Percentiles rank a stretch among this genome's conserved stretches.
Evolutionary conservation across 1,140 invertebrate species (phyloP).

Genomic region (Caenorhabditis latens): DNA sequence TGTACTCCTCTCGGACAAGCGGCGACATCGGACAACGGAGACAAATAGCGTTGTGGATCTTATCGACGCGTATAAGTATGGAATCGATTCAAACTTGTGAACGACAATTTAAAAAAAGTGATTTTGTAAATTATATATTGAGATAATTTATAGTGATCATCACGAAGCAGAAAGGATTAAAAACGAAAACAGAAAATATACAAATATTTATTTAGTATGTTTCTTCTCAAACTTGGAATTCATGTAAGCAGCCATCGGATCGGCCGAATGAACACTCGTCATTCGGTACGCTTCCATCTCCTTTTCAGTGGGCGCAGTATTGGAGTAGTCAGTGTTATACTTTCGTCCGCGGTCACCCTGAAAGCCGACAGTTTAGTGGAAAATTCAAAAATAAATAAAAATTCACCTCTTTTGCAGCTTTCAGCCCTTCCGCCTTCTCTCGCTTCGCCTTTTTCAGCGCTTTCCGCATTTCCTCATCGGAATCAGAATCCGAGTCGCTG

Average conservation of each 20-base stretch:
- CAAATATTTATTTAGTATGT: background rate
- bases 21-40: background rate
- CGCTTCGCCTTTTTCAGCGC: slow-evolving; percentile 63
- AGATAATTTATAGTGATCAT: too few relatives aligned
- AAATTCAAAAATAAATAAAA: background rate
- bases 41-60: too few relatives aligned
- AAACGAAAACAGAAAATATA: background rate
- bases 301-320: background rate
- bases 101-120: too few relatives aligned
- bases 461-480: slow-evolving; percentile 40
- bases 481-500: slow-evolving; percentile 45
- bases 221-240: slow-evolving; percentile 57
- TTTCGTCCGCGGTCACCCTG: slow-evolving; percentile 64
- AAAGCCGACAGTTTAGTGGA: slow-evolving; percentile 18
- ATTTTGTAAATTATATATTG: too few relatives aligned
- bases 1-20: slow-evolving; percentile 20
- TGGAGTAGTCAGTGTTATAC: slow-evolving; percentile 61
- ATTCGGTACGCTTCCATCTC: slow-evolving; percentile 65
- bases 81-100: too few relatives aligned
- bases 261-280: slow-evolving; percentile 65
- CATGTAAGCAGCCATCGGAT: slow-evolving; percentile 67
- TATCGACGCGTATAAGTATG: too few relatives aligned
- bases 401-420: slow-evolving; percentile 53
- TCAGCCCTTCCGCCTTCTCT: slow-evolving; percentile 46
- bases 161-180: background rate